Evolutionary conservation across 2,113 vertebrate species (phyloP).

Genomic region (Macquaria australasica): DNA sequence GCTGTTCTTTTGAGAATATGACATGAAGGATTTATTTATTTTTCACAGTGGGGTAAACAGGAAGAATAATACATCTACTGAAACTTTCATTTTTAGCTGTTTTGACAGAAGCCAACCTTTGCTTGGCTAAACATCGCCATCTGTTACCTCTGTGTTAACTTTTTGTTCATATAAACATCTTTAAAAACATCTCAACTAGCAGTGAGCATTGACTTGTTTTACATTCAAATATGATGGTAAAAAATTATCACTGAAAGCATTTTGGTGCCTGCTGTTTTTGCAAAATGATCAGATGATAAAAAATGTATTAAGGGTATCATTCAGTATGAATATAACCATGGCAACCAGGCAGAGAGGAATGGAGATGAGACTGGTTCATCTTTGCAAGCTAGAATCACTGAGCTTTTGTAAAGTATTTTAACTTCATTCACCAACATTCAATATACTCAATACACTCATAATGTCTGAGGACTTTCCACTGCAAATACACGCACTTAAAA

Average conservation of each 20-base stretch:
- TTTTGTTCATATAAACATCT: not conserved
- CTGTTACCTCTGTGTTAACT: not conserved
- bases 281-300: conserved; percentile 2
- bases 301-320: conserved; percentile 28
- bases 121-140: not conserved
- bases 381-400: not conserved
- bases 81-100: not conserved
- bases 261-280: conserved; percentile 17
- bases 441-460: not conserved
- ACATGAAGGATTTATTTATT: not conserved
- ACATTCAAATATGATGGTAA: not conserved
- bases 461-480: not conserved
- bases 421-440: conserved; percentile 14
- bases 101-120: not conserved
- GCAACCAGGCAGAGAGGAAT: conserved; percentile 38
- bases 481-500: not conserved
- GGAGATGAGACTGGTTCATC: not conserved
- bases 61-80: not conserved
- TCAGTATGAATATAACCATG: conserved; percentile 43
- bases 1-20: not conserved
- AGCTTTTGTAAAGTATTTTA: not conserved
- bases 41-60: not conserved
- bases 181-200: not conserved
- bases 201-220: not conserved
- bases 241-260: not conserved